Evolutionary conservation across 2,113 vertebrate genomes (phyloP), one percentile per base, ranked within the genome.

Genomic region (Ibidorhyncha struthersii): DNA sequence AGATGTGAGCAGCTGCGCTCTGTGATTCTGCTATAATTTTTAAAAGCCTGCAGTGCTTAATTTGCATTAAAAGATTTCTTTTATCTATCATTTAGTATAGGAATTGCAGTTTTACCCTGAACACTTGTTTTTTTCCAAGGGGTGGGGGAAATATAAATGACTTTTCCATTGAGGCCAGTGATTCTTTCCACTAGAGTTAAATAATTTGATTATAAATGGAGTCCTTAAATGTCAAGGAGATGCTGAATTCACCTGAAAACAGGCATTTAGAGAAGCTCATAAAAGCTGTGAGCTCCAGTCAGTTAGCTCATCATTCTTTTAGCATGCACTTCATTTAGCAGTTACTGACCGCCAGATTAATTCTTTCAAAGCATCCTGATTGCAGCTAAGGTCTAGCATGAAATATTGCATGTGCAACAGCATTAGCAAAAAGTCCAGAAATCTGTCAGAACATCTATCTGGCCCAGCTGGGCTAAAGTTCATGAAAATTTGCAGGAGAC

Each of bases 191-290:
- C 93, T 92, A 91, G 45, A 85, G 77, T 96, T 97, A 97, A 91
- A 97, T 94, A 97, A 96, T 89, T 86, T 98, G 83, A 94, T 97
- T 97, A 96, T 94, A 98, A 96, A 97, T 91, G 32, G 84, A 97
- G 86, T 95, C 82, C 58, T 97, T 95, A 98, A 96, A 98, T 97
- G 95, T 96, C 97, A 97, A 82, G 80, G 96, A 96, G 92, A 97
- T 94, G 91, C 88, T 96, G 97, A 96, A 97, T 95, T 90, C 74
- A 93, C 93, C 97, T 93, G 92, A 80, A 96, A 96, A 94, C 89
- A 84, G 92, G 84, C 93, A 90, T 97, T 96, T 85, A 95, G 94
- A 94, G 72, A 89, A 96, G 95, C 71, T 96, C 79, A 83, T 85
- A 96, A 91, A 94, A 78, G 83, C 65, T 88, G 78, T 81, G 72